phyloP scores from a whole-genome alignment of 2,797 vertebrate species.

The Kryptolebias ocellatus region DNA sequence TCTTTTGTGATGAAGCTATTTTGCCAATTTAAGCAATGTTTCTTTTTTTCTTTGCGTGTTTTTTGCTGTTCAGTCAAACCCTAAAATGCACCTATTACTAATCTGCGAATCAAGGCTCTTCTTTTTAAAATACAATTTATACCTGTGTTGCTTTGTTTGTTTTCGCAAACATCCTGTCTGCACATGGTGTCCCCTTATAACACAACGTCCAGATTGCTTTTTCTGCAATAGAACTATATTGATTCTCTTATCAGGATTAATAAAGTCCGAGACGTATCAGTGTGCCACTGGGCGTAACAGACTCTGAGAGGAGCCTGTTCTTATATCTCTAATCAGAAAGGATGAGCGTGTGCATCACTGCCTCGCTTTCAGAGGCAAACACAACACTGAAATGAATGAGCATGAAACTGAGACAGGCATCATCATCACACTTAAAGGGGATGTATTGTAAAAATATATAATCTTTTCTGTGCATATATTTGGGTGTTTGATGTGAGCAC shows the following conservation, averaged over 20 bases:
- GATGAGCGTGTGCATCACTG: constrained; percentile 6
- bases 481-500: background rate
- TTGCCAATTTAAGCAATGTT: constrained; percentile 19
- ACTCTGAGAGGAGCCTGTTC: constrained; percentile 19
- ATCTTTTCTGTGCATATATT: background rate
- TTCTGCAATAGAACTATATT: constrained; percentile 50
- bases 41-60: background rate
- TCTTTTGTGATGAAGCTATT: constrained; percentile 14
- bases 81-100: constrained; percentile 14
- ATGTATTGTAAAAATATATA: too few relatives aligned
- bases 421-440: constrained; percentile 3
- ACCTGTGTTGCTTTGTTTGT: constrained; percentile 5
- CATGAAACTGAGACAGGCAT: constrained; percentile 14
- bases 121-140: background rate
- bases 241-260: constrained; percentile 71
- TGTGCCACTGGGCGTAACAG: background rate
- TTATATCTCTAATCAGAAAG: constrained; percentile 42
- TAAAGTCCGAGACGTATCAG: constrained; percentile 54
- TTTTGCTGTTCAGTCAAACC: background rate
- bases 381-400: constrained; percentile 14
- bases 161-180: constrained; percentile 17
- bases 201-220: constrained; percentile 25
- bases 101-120: constrained; percentile 17
- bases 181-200: constrained; percentile 19
- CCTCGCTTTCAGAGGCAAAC: constrained; percentile 9